Evolutionary conservation across 53 echinoderm and acorn worm genomes (phyloP).

Genomic region (Antedon mediterranea): DNA sequence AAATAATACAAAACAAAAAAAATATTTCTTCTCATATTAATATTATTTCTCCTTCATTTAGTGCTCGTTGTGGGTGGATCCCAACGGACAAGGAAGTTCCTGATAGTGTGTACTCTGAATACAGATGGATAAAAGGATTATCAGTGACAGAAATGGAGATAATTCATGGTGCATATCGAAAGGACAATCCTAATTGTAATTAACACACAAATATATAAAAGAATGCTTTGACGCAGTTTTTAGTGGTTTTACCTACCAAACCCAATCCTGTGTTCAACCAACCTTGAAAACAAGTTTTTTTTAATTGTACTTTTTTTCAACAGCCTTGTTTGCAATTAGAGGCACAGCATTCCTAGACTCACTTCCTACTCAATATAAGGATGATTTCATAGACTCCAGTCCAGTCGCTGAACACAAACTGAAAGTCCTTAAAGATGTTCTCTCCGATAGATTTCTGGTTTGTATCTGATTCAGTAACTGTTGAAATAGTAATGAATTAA

Average conservation of each 20-base stretch:
- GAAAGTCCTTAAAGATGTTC: conserved; percentile 77
- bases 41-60: too few relatives aligned
- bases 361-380: conserved; percentile 40
- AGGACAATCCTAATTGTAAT: conserved; percentile 95
- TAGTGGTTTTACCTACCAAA: too few relatives aligned
- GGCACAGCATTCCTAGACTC: conserved; percentile 50
- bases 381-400: conserved; percentile 73
- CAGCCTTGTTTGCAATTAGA: conserved; percentile 72
- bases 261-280: too few relatives aligned
- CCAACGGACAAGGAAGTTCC: conserved; percentile 69
- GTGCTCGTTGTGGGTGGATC: conserved; percentile 95
- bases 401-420: conserved; percentile 81
- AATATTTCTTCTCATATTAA: too few relatives aligned
- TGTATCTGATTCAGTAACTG: conserved; percentile 4
- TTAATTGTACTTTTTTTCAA: not conserved
- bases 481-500: too few relatives aligned
- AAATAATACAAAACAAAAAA: too few relatives aligned
- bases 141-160: conserved; percentile 97
- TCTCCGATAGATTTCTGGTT: conserved; percentile 61
- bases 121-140: conserved; percentile 78
- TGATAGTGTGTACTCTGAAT: conserved; percentile 41
- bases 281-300: too few relatives aligned
- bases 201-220: not conserved
- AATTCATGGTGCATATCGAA: conserved; percentile 89
- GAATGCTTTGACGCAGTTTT: too few relatives aligned